Base-by-base conservation (phyloP, 2,888 invertebrate genomes). In the Pristionchus maxplancki region DNA sequence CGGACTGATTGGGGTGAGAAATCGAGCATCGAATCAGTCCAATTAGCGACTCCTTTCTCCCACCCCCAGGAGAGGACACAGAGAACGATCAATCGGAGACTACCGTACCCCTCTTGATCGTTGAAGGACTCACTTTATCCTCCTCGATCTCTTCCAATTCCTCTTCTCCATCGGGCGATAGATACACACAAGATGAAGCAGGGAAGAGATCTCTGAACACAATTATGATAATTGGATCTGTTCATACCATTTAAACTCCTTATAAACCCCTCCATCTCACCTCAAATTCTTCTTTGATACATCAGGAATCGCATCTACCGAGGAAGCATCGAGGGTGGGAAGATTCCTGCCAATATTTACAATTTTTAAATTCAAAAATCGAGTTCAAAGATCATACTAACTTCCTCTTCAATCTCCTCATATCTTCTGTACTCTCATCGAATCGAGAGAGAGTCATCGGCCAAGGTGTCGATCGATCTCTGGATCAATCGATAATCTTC, bases 111-210 rank as follows among this genome's bases (percentile, higher is more conserved):
- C n/a, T n/a, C n/a, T n/a, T n/a, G n/a, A n/a, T n/a, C n/a, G n/a
- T n/a, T n/a, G n/a, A n/a, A 64, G n/a, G 9, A 0, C 34, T 37
- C 17, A 89, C 90, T 31, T 90, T 85, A 31, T 90, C 91, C 74
- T 91, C 90, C 28, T 91, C 89, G 8, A 92, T 89, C 15, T 81
- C 89, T 50, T 89, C 89, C 40, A 94, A 84, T 83, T 90, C 91
- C 84, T 93, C 91, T 24, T 92, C 90, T 5, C 93, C 93, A 84
- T 94, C 92, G 13, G 94, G 94, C 44, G 93, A 93, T 31, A 94
- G 90, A 85, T 94, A 92, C 11, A 92, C 86, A n/a, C 40, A 31
- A 4, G 34, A 34, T 6, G 24, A 34, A 1, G 82, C 28, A 82
- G 82, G 82, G 50, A 82, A 82, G 11, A 82, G 20, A 74, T 74